phyloP scores from a whole-genome alignment of 2,797 vertebrate genomes.

The Buphagus erythrorhynchus region DNA sequence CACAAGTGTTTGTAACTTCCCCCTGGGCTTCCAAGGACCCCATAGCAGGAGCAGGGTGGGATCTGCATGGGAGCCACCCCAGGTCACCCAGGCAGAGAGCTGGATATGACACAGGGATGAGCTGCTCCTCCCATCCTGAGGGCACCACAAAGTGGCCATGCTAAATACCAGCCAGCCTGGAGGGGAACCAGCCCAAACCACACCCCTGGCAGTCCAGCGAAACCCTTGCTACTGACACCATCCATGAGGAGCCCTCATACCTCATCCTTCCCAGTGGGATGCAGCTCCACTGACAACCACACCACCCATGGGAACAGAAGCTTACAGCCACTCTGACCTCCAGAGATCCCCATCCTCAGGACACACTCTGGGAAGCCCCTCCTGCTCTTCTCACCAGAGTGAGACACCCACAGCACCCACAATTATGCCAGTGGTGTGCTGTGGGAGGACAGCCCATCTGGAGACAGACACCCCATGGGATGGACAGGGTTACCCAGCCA shows the following conservation, averaged over 20 bases:
- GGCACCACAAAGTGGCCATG: background rate
- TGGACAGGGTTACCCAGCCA: fast-evolving
- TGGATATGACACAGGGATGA: fast-evolving
- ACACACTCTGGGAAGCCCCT: background rate
- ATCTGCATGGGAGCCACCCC: fast-evolving
- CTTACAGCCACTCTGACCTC: background rate
- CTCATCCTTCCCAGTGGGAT: background rate
- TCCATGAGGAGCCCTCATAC: fast-evolving
- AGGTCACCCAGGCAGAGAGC: background rate
- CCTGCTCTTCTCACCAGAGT: background rate
- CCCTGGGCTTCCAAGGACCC: background rate
- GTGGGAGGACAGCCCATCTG: background rate
- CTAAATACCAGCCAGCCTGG: background rate
- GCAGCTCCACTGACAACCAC: background rate
- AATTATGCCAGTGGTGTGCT: fast-evolving
- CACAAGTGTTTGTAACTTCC: background rate
- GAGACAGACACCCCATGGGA: background rate
- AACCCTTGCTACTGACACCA: background rate
- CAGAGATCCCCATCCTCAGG: background rate
- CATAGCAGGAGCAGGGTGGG: background rate
- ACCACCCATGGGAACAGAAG: fast-evolving
- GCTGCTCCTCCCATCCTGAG: background rate
- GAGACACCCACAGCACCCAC: fast-evolving
- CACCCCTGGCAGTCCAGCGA: background rate
- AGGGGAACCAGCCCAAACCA: background rate